These are phyloP conservation scores for Polydesmus complanatus DNA, from an alignment of 2,888 invertebrate genomes.

Conservation along the genomic window DNA sequence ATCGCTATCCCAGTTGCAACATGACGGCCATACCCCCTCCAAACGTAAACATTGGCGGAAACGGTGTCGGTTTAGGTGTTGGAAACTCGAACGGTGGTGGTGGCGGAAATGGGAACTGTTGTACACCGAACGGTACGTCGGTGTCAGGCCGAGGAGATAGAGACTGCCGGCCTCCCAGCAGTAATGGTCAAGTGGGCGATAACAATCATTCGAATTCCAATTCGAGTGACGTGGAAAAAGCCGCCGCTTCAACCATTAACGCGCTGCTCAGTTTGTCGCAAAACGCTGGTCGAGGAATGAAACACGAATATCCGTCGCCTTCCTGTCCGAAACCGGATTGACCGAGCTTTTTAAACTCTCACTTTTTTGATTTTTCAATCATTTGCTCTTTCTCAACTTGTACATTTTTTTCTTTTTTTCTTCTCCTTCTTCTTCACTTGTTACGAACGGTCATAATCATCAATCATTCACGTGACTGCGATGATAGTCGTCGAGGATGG, in stretches of 20 bases:
- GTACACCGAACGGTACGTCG: not conserved
- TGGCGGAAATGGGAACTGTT: slow-evolving; percentile 6
- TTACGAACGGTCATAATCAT: not conserved
- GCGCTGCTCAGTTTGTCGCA: slow-evolving; percentile 18
- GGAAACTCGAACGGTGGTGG: too few species aligned
- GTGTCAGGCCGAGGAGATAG: slow-evolving; percentile 2
- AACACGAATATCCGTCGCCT: slow-evolving; percentile 17
- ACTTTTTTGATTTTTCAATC: not conserved
- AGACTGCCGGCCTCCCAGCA: slow-evolving; percentile 8
- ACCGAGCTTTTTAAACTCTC: not conserved
- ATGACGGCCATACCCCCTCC: slow-evolving; percentile 9
- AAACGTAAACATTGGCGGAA: not conserved
- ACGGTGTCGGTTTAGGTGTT: not conserved
- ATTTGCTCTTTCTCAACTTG: not conserved
- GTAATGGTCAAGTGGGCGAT: slow-evolving; percentile 10
- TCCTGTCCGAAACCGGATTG: slow-evolving; percentile 16
- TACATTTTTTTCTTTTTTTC: not conserved
- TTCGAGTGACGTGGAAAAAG: slow-evolving; percentile 17
- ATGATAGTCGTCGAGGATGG: too few species aligned
- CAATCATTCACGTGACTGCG: too few species aligned
- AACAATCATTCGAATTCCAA: not conserved
- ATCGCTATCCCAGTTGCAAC: slow-evolving; percentile 10
- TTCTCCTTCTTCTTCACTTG: not conserved
- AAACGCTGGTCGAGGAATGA: slow-evolving; percentile 17
- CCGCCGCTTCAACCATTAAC: slow-evolving; percentile 18